Conservation (phyloP, 2,797 vertebrate genomes). For the Sebastes reedi region DNA sequence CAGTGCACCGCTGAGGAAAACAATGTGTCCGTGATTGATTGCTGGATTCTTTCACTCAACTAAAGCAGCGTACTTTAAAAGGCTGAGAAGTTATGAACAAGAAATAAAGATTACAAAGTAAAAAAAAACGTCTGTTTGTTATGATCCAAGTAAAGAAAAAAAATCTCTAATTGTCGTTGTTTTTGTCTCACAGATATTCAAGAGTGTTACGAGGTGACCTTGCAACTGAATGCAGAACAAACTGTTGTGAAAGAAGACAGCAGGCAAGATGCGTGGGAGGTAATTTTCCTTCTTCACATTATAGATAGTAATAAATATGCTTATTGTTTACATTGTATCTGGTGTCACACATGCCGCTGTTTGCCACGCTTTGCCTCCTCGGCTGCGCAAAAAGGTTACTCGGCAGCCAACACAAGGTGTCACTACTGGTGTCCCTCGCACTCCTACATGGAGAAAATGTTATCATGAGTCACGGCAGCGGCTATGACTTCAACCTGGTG, state of each 20-base stretch:
- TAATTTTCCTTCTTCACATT: constrained; percentile 66
- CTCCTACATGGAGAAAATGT: constrained; percentile 29
- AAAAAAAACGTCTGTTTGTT: constrained; percentile 4
- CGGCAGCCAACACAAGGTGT: constrained; percentile 15
- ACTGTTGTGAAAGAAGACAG: constrained; percentile 72
- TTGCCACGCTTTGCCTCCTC: not conserved
- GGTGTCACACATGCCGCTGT: constrained; percentile 8
- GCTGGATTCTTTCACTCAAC: constrained; percentile 5
- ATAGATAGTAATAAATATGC: constrained; percentile 43
- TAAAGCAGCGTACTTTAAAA: not conserved
- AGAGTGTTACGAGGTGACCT: constrained; percentile 87
- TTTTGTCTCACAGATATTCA: constrained; percentile 82
- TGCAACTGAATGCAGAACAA: constrained; percentile 79
- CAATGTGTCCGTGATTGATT: constrained; percentile 28
- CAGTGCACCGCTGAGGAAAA: constrained; percentile 19
- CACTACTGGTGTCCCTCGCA: constrained; percentile 44
- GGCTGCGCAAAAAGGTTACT: constrained; percentile 4
- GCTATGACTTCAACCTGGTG: constrained; percentile 44
- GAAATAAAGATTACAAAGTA: not conserved
- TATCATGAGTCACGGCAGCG: constrained; percentile 32
- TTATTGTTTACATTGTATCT: constrained; percentile 45
- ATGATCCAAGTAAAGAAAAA: constrained; percentile 10
- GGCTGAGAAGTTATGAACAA: not conserved
- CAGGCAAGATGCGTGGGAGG: constrained; percentile 73
- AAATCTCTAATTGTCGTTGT: constrained; percentile 35